phyloP scores from a whole-genome alignment of 2,797 vertebrate genomes.

The Rallus crepitans region DNA sequence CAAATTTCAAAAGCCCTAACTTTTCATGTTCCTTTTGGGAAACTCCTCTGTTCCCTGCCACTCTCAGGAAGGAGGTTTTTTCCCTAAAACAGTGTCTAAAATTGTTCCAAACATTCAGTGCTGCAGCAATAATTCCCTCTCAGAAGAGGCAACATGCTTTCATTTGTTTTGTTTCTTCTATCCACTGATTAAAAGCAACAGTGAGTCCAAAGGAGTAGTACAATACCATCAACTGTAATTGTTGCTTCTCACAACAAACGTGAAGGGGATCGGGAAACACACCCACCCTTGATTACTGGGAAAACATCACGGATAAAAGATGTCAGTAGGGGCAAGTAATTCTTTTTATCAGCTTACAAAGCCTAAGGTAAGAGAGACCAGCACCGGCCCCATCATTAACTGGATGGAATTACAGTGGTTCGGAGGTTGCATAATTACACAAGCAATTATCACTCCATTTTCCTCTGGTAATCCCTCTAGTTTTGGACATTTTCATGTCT shows the following conservation, averaged over 20 bases:
- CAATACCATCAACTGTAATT: background rate
- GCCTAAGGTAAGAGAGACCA: background rate
- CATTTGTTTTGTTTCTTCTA: background rate
- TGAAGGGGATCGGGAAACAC: background rate
- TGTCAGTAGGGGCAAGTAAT: conserved; percentile 1
- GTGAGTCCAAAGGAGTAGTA: background rate
- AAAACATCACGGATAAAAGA: conserved; percentile 13
- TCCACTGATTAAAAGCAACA: background rate
- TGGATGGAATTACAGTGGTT: conserved; percentile 14
- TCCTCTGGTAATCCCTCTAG: background rate
- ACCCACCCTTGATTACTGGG: conserved; percentile 14
- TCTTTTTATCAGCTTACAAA: conserved; percentile 26
- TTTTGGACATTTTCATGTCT: conserved; percentile 26
- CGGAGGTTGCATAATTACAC: conserved; percentile 52
- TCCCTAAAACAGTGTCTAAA: background rate
- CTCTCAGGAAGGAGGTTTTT: background rate
- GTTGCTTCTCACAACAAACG: conserved; percentile 20
- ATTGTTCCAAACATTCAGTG: background rate
- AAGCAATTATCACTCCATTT: conserved; percentile 50
- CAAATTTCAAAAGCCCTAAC: background rate
- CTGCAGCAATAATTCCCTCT: background rate
- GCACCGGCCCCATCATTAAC: background rate
- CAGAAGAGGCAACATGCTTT: background rate
- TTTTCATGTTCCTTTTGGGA: background rate
- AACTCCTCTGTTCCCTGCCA: background rate